Conservation (phyloP, 2,888 invertebrate genomes). For the Mylabris sibirica region DNA sequence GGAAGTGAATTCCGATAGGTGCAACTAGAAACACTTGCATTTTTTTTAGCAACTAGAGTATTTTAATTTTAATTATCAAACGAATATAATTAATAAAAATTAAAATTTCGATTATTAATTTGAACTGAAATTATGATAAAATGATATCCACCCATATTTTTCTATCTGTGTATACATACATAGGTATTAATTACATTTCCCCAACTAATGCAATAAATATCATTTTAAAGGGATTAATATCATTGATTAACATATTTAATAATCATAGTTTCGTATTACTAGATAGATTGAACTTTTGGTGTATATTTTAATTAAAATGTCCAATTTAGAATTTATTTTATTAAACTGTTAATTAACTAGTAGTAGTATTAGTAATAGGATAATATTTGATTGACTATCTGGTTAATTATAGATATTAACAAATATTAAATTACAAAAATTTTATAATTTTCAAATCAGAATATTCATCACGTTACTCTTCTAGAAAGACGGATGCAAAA, state of each 20-base stretch:
- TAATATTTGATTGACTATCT: too few relatives aligned
- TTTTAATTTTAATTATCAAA: not conserved
- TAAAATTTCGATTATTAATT: too few relatives aligned
- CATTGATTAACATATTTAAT: not conserved
- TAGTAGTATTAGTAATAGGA: too few relatives aligned
- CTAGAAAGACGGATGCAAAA: not conserved
- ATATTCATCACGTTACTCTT: not conserved
- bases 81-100: too few relatives aligned
- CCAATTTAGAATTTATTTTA: not conserved
- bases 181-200: not conserved
- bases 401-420: not conserved
- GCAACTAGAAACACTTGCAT: too few relatives aligned
- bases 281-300: too few relatives aligned
- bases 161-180: too few relatives aligned
- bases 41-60: not conserved
- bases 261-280: not conserved
- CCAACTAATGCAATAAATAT: not conserved
- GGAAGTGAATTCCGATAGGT: too few relatives aligned
- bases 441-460: not conserved
- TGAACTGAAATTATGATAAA: not conserved
- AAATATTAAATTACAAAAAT: not conserved
- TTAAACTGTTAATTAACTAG: not conserved
- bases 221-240: not conserved
- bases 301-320: not conserved
- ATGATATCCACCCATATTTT: not conserved